These are phyloP conservation scores for Isichthys henryi DNA, from an alignment of 2,113 vertebrate species.

Conservation along the genomic window DNA sequence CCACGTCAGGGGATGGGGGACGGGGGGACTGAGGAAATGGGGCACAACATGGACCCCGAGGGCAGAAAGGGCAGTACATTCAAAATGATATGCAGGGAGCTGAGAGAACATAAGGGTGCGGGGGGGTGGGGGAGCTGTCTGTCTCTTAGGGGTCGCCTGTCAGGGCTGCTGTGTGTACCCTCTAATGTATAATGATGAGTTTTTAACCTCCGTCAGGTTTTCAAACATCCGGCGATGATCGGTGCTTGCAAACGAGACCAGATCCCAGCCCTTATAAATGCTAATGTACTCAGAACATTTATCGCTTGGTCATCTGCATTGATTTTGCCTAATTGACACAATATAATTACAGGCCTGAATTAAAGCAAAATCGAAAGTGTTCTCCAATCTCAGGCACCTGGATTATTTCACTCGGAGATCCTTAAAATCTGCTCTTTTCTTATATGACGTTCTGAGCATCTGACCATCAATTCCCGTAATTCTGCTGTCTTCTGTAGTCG, in stretches of 20 bases:
- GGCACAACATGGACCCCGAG: neutral
- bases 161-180: neutral
- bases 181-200: conserved; percentile 14
- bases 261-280: neutral
- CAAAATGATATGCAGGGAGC: neutral
- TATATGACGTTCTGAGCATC: neutral
- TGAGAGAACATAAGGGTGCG: neutral
- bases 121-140: neutral
- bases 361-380: conserved; percentile 9
- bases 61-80: neutral
- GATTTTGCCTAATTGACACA: neutral
- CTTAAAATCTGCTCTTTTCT: neutral
- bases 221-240: too few species aligned
- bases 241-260: neutral
- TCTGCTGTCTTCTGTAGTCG: neutral
- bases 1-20: conserved; percentile 14
- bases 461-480: neutral
- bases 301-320: conserved; percentile 3
- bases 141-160: neutral
- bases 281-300: neutral
- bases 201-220: conserved; percentile 3
- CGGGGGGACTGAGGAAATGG: neutral
- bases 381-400: neutral
- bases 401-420: neutral
- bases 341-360: conserved; percentile 7